phyloP scores from a whole-genome alignment of 2,113 vertebrate species.

The Ellobius talpinus region DNA sequence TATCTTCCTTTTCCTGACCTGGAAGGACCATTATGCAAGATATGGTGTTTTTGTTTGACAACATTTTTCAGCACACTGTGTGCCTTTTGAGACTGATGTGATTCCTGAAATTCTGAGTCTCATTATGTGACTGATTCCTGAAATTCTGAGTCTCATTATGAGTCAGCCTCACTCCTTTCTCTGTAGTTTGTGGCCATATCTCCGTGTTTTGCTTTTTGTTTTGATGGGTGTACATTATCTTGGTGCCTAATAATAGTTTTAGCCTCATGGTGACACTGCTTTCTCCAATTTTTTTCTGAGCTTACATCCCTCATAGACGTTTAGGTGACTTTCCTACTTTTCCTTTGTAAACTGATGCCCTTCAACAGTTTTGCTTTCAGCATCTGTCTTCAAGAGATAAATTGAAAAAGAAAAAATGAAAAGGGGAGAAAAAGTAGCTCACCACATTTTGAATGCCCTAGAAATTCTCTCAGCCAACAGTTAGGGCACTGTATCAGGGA shows the following conservation, averaged over 20 bases:
- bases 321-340: neutral
- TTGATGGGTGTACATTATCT: neutral
- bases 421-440: neutral
- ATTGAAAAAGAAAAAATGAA: neutral
- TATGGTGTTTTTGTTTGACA: neutral
- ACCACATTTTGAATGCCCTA: neutral
- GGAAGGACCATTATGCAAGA: neutral
- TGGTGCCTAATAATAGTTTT: neutral
- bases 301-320: accelerated
- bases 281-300: neutral
- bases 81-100: neutral
- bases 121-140: neutral
- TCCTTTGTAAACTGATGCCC: neutral
- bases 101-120: neutral
- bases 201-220: neutral
- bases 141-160: neutral
- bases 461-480: no score
- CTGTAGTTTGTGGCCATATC: neutral
- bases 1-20: neutral
- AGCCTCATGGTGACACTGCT: neutral
- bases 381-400: neutral
- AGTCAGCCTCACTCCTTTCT: neutral
- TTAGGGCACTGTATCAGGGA: accelerated
- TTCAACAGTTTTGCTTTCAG: neutral
- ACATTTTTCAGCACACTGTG: neutral